Percentiles rank a stretch among this genome's conserved stretches.
Conservation (phyloP, 2,113 vertebrate genomes). For the Tylochromis polylepis region DNA sequence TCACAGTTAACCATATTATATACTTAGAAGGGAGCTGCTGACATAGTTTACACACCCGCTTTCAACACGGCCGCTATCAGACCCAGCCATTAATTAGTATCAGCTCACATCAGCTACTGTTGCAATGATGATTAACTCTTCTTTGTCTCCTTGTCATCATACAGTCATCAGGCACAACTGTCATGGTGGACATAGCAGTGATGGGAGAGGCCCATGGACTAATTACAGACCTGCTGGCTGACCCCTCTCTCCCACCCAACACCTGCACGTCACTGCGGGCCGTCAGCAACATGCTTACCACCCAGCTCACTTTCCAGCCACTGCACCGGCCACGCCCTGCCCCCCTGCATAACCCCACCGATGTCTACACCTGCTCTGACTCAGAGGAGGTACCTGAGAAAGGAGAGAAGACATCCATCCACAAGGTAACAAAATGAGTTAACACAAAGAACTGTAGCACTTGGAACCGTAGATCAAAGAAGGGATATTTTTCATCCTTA, state of each 20-base stretch:
- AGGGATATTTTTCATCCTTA: neutral
- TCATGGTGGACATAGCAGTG: constrained; percentile 93
- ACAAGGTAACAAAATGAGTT: constrained; percentile 77
- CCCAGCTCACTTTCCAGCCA: constrained; percentile 92
- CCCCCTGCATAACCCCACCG: constrained; percentile 79
- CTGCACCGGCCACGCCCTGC: constrained; percentile 83
- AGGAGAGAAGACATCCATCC: constrained; percentile 87
- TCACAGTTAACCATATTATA: constrained; percentile 6
- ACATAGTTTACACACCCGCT: constrained; percentile 1
- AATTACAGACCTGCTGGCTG: constrained; percentile 92
- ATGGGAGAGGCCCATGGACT: constrained; percentile 98
- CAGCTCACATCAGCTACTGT: neutral
- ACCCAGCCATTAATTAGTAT: neutral
- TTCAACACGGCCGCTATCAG: neutral
- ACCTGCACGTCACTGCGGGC: constrained; percentile 90
- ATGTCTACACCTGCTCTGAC: constrained; percentile 87
- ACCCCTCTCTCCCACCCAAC: constrained; percentile 88
- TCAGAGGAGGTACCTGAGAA: constrained; percentile 88
- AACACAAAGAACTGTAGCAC: neutral
- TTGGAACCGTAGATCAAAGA: neutral
- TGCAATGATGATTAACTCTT: neutral
- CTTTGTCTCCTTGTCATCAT: neutral
- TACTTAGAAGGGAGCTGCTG: neutral
- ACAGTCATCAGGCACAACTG: constrained; percentile 92
- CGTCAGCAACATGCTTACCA: constrained; percentile 93